These are phyloP conservation scores for Elysia chlorotica DNA, from an alignment of 1,140 invertebrate species.

Conservation along the genomic window DNA sequence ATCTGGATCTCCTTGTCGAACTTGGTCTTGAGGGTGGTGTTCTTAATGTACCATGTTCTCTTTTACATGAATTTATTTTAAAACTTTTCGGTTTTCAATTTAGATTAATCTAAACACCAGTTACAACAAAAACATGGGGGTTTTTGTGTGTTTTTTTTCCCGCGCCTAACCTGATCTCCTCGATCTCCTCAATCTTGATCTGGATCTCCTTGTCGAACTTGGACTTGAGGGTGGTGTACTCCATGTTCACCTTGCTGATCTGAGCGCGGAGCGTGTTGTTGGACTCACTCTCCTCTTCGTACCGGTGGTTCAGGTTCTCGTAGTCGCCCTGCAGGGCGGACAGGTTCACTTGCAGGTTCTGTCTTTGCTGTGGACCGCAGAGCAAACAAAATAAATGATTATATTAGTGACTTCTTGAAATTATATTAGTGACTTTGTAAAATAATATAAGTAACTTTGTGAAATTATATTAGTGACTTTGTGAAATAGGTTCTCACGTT, in stretches of 20 bases:
- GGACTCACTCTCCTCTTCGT: constrained; percentile 59
- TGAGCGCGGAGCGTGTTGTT: constrained; percentile 46
- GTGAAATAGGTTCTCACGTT: too few species aligned
- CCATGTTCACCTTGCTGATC: constrained; percentile 52
- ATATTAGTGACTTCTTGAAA: too few species aligned
- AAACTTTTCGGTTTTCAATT: too few species aligned
- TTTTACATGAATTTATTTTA: too few species aligned
- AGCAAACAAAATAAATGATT: too few species aligned
- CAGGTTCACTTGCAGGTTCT: constrained; percentile 56
- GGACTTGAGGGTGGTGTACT: constrained; percentile 53
- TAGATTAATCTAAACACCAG: too few species aligned
- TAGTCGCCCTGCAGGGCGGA: constrained; percentile 58
- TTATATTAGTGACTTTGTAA: too few species aligned
- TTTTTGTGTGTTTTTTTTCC: too few species aligned
- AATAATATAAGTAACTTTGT: too few species aligned
- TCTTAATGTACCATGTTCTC: too few species aligned
- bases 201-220: constrained; percentile 60
- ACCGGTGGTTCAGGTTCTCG: constrained; percentile 58
- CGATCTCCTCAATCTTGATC: constrained; percentile 57
- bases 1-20: constrained; percentile 59
- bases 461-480: too few species aligned
- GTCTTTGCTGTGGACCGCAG: constrained; percentile 59
- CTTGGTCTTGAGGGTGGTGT: constrained; percentile 51
- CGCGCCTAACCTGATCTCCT: constrained; percentile 53
- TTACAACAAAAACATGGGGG: too few species aligned